Conservation (phyloP, 2,113 vertebrate species). For the Triplophysa tibetana region DNA sequence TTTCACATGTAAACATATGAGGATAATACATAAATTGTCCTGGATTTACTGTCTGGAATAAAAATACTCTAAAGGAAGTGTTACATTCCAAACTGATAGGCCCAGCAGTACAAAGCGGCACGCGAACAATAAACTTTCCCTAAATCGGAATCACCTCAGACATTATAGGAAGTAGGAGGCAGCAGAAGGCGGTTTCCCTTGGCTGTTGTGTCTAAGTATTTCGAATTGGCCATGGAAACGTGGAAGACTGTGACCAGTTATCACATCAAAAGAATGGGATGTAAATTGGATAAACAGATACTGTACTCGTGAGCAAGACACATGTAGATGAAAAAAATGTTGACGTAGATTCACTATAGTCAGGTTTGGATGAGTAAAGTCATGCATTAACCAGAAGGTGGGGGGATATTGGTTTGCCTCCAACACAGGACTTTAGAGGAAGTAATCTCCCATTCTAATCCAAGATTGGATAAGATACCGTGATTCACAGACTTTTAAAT, state of each 20-base stretch:
- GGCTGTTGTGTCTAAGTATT: constrained; percentile 78
- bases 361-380: constrained; percentile 32
- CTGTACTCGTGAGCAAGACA: constrained; percentile 37
- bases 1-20: background rate
- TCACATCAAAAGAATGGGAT: constrained; percentile 66
- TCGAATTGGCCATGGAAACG: constrained; percentile 67
- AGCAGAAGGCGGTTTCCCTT: constrained; percentile 70
- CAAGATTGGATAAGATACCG: constrained; percentile 21
- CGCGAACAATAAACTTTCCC: constrained; percentile 71
- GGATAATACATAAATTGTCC: constrained; percentile 52
- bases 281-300: constrained; percentile 60
- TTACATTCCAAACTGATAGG: constrained; percentile 68
- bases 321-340: constrained; percentile 13
- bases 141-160: constrained; percentile 75
- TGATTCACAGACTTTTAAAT: constrained; percentile 7
- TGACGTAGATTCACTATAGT: constrained; percentile 50
- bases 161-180: constrained; percentile 72
- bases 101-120: constrained; percentile 72
- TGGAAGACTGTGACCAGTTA: constrained; percentile 61
- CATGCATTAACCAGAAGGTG: background rate
- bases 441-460: constrained; percentile 13
- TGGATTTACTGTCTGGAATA: constrained; percentile 68
- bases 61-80: constrained; percentile 75
- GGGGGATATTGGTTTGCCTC: constrained; percentile 28
- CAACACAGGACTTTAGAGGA: constrained; percentile 35